These are phyloP conservation scores for Notothenia coriiceps DNA, from an alignment of 2,113 vertebrate species.

Conservation along the genomic window DNA sequence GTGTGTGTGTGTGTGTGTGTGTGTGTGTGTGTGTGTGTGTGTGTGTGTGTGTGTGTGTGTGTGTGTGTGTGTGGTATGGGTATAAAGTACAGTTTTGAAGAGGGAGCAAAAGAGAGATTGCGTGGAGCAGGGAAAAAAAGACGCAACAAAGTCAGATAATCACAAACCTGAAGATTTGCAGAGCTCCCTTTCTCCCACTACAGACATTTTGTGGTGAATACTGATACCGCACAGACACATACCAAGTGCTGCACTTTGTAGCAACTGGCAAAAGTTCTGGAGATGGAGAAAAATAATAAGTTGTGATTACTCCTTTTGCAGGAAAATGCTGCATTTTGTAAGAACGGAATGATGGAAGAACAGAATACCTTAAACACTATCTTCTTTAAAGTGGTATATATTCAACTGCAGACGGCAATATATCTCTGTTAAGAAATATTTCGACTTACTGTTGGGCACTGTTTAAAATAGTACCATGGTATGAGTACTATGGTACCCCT, in stretches of 20 bases:
- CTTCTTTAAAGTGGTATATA: neutral
- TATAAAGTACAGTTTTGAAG: neutral
- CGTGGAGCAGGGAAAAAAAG: constrained; percentile 17
- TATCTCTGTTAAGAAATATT: neutral
- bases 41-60: constrained; percentile 4
- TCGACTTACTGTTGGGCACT: neutral
- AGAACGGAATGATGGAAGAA: neutral
- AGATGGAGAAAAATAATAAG: constrained; percentile 21
- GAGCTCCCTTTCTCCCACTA: constrained; percentile 33
- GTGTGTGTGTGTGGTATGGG: constrained; percentile 16
- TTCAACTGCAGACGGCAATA: neutral
- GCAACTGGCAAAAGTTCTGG: constrained; percentile 11
- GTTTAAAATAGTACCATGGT: neutral
- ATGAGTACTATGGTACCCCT: too few species aligned
- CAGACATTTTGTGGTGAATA: constrained; percentile 56
- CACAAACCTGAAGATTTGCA: constrained; percentile 44
- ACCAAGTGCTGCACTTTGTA: constrained; percentile 35
- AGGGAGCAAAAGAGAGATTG: constrained; percentile 21
- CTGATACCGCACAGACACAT: constrained; percentile 33
- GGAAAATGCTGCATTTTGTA: constrained; percentile 3
- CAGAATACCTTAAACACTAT: neutral
- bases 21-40: neutral
- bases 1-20: neutral
- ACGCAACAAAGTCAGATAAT: constrained; percentile 39
- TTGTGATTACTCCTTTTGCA: neutral